These are phyloP conservation scores for Apteryx mantelli DNA, from an alignment of 2,113 vertebrate species.

Conservation along the genomic window DNA sequence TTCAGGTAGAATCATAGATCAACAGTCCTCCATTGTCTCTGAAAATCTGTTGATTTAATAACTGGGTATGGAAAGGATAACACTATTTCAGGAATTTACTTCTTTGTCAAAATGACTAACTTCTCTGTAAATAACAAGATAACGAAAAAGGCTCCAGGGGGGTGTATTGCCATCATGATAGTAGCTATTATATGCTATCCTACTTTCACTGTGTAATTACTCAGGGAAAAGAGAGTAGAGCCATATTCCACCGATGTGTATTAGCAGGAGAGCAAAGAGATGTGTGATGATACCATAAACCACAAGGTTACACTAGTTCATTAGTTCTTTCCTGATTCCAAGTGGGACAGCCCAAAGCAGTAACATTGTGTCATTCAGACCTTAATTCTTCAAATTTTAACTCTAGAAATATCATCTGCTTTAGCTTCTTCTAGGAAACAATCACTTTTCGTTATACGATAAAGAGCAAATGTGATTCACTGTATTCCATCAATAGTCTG, in stretches of 20 bases:
- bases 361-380: not conserved
- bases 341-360: slow-evolving; percentile 10
- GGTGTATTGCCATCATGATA: slow-evolving; percentile 42
- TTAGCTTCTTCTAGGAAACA: slow-evolving; percentile 26
- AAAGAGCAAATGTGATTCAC: slow-evolving; percentile 14
- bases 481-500: not conserved
- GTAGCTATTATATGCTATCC: slow-evolving; percentile 46
- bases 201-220: slow-evolving; percentile 58
- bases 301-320: slow-evolving; percentile 37
- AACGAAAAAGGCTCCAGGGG: slow-evolving; percentile 45
- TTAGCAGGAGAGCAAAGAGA: not conserved
- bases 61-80: slow-evolving; percentile 14
- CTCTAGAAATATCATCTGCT: not conserved
- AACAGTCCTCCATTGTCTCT: not conserved
- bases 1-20: not conserved
- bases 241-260: not conserved
- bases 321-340: not conserved
- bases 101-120: slow-evolving; percentile 2
- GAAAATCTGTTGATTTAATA: not conserved
- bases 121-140: slow-evolving; percentile 6
- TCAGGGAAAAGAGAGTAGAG: slow-evolving; percentile 10
- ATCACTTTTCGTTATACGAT: not conserved
- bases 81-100: slow-evolving; percentile 28
- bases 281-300: slow-evolving; percentile 15
- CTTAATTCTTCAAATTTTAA: not conserved